These are phyloP conservation scores for Acleris sparsana DNA, from an alignment of 2,888 invertebrate genomes.

Conservation along the genomic window DNA sequence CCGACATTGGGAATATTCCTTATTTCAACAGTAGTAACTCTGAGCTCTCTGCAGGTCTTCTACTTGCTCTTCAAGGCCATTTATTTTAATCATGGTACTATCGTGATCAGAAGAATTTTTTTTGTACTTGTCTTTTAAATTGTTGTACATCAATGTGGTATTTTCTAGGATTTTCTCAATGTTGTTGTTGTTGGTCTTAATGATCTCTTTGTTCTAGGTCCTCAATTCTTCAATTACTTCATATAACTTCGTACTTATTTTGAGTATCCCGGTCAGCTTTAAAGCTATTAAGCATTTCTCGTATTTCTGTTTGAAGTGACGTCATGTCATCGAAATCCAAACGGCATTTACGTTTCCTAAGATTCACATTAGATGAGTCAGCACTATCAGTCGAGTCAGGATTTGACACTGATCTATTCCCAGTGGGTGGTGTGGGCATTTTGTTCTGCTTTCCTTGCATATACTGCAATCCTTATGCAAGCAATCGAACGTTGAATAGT, in stretches of 20 bases:
- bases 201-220: not conserved
- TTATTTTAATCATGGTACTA: not conserved
- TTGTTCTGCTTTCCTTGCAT: too few relatives aligned
- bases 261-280: not conserved
- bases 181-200: not conserved
- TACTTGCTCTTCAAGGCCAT: slow-evolving; percentile 1
- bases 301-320: not conserved
- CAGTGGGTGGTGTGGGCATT: too few relatives aligned
- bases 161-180: slow-evolving; percentile 5
- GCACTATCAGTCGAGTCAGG: too few relatives aligned
- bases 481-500: too few relatives aligned
- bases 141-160: not conserved
- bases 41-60: not conserved
- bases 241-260: not conserved
- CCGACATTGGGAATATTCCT: not conserved
- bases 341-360: too few relatives aligned
- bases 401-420: too few relatives aligned
- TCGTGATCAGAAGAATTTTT: not conserved
- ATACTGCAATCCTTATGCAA: too few relatives aligned
- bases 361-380: too few relatives aligned
- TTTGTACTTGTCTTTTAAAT: not conserved
- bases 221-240: too few relatives aligned
- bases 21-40: not conserved
- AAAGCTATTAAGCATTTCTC: slow-evolving; percentile 1
- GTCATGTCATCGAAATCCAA: not conserved